Conservation (phyloP, 2,888 invertebrate species). For the Protodeltote pygarga region DNA sequence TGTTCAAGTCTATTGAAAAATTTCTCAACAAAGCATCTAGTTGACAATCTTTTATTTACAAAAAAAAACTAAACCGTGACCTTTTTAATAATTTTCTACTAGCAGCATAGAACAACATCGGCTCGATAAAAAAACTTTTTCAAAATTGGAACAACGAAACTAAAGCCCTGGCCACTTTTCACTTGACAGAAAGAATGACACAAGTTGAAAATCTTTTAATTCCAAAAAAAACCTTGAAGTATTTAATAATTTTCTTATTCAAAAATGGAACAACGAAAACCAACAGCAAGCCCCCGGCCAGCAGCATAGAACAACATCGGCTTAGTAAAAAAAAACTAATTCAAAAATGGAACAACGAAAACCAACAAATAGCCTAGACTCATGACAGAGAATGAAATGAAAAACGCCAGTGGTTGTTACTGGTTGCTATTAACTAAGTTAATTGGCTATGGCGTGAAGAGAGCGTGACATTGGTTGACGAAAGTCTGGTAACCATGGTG, state of each 20-base stretch:
- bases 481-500: conserved; percentile 47
- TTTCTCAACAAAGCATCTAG: too few species aligned
- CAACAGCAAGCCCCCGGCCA: too few species aligned
- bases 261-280: too few species aligned
- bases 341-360: background rate
- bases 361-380: conserved; percentile 7
- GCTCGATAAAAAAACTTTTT: too few species aligned
- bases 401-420: conserved; percentile 34
- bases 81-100: background rate
- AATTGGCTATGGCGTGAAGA: conserved; percentile 69
- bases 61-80: too few species aligned
- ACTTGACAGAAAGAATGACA: too few species aligned
- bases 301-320: background rate
- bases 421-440: conserved; percentile 63
- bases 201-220: too few species aligned
- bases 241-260: too few species aligned
- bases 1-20: too few species aligned
- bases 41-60: too few species aligned
- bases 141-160: background rate
- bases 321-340: background rate
- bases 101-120: too few species aligned
- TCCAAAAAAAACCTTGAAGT: too few species aligned
- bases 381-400: conserved; percentile 44
- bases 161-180: conserved; percentile 28
- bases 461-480: conserved; percentile 64